phyloP scores from a whole-genome alignment of 1,140 invertebrate species.

The Galleria mellonella region DNA sequence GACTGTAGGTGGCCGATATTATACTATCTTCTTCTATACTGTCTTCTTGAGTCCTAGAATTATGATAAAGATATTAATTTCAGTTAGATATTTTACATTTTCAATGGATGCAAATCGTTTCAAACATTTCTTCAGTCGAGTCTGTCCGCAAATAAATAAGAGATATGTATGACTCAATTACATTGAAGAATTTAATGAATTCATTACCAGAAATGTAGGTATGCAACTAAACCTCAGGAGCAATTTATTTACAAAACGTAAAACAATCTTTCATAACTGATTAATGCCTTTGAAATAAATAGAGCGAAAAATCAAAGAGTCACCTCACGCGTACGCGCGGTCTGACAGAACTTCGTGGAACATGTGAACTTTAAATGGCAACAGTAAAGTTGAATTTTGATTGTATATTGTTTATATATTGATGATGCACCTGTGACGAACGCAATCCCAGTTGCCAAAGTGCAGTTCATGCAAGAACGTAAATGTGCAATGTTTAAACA shows the following conservation, averaged over 20 bases:
- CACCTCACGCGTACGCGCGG: conserved; percentile 20
- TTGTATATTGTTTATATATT: neutral
- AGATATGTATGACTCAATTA: too few species aligned
- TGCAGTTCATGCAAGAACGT: neutral
- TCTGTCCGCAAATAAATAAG: too few species aligned
- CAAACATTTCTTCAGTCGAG: too few species aligned
- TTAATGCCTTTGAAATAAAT: conserved; percentile 26
- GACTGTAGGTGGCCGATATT: too few species aligned
- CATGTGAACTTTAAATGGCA: neutral
- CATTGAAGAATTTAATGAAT: too few species aligned
- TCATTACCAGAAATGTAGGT: conserved; percentile 1
- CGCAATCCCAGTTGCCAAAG: neutral
- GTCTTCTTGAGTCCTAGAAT: too few species aligned
- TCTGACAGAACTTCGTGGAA: too few species aligned
- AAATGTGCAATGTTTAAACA: neutral
- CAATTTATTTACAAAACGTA: conserved; percentile 7
- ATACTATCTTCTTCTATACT: too few species aligned
- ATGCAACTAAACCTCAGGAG: conserved; percentile 2
- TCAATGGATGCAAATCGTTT: too few species aligned
- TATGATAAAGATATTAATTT: too few species aligned
- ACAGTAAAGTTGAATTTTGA: neutral
- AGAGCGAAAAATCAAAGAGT: conserved; percentile 26
- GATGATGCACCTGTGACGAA: neutral
- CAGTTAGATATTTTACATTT: too few species aligned
- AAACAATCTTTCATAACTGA: conserved; percentile 24